Percentiles rank a stretch among this genome's conserved stretches.
Evolutionary conservation across 2,797 vertebrate species (phyloP).

Genomic region (Sebastes umbrosus): DNA sequence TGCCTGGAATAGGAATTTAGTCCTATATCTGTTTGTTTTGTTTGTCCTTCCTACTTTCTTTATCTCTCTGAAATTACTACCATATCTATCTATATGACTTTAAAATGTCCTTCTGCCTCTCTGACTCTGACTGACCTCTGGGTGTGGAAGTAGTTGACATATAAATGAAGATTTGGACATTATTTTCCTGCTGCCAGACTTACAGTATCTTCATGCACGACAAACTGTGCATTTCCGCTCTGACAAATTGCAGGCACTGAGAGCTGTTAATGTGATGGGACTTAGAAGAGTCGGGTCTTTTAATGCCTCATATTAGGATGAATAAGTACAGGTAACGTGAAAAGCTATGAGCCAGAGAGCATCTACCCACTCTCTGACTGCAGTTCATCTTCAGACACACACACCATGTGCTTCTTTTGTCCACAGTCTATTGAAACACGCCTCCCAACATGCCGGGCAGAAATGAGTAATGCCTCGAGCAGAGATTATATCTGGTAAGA

Average conservation of each 20-base stretch:
- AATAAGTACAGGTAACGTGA: conserved; percentile 3
- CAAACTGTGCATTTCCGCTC: conserved; percentile 1
- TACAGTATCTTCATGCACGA: background rate
- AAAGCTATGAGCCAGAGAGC: conserved; percentile 5
- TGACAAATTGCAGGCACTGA: conserved; percentile 7
- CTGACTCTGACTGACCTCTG: background rate
- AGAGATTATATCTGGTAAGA: conserved; percentile 41
- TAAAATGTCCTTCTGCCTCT: background rate
- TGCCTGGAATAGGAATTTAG: conserved; percentile 52
- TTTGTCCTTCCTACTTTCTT: background rate
- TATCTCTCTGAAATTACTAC: background rate
- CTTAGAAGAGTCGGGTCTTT: background rate
- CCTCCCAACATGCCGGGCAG: conserved; percentile 29
- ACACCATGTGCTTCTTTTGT: conserved; percentile 20
- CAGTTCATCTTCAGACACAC: conserved; percentile 22
- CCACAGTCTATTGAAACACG: conserved; percentile 35
- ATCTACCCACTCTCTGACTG: background rate
- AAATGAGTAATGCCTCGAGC: conserved; percentile 54
- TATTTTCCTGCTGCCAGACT: background rate
- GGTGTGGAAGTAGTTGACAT: conserved; percentile 2
- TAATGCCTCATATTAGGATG: conserved; percentile 5
- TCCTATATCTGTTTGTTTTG: background rate
- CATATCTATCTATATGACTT: no score
- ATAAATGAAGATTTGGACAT: background rate
- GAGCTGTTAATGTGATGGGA: background rate